Percentiles rank a stretch among this genome's conserved stretches.
phyloP scores from a whole-genome alignment of 2,797 vertebrate species.

The Salmo trutta region DNA sequence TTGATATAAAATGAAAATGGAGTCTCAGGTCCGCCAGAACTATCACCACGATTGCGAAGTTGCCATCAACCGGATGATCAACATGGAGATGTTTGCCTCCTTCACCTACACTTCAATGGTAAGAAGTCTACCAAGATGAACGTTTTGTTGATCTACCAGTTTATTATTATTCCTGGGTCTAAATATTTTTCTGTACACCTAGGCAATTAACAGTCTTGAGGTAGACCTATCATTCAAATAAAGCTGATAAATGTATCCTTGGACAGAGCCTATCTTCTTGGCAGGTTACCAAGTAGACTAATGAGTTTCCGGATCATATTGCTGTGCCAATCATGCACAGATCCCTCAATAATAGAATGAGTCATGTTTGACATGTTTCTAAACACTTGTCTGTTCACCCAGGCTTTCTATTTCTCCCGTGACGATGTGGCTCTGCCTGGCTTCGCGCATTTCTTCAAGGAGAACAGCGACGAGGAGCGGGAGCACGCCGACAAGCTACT shows the following conservation, averaged over 20 bases:
- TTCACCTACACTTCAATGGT: slow-evolving; percentile 86
- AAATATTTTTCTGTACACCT: background rate
- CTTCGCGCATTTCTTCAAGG: slow-evolving; percentile 78
- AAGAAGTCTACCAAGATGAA: slow-evolving; percentile 22
- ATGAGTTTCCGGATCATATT: too few species aligned
- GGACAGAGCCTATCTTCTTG: too few species aligned
- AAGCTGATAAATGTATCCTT: too few species aligned
- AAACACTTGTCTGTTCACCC: background rate
- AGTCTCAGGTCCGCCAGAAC: slow-evolving; percentile 85
- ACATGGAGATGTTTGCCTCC: slow-evolving; percentile 80
- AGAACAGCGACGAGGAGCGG: slow-evolving; percentile 73
- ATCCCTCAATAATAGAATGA: background rate
- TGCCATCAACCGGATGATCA: slow-evolving; percentile 82
- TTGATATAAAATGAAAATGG: slow-evolving; percentile 63
- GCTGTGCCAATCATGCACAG: background rate
- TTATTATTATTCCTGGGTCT: background rate
- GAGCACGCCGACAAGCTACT: slow-evolving; percentile 76
- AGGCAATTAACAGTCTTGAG: background rate
- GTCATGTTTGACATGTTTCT: background rate
- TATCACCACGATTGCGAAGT: slow-evolving; percentile 84
- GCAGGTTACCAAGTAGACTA: background rate
- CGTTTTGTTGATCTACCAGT: background rate
- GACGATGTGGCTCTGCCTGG: slow-evolving; percentile 80
- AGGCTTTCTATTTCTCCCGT: slow-evolving; percentile 76
- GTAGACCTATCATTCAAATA: too few species aligned